These are phyloP conservation scores for Rhinatrema bivittatum DNA, from an alignment of 2,797 vertebrate genomes.

Conservation along the genomic window DNA sequence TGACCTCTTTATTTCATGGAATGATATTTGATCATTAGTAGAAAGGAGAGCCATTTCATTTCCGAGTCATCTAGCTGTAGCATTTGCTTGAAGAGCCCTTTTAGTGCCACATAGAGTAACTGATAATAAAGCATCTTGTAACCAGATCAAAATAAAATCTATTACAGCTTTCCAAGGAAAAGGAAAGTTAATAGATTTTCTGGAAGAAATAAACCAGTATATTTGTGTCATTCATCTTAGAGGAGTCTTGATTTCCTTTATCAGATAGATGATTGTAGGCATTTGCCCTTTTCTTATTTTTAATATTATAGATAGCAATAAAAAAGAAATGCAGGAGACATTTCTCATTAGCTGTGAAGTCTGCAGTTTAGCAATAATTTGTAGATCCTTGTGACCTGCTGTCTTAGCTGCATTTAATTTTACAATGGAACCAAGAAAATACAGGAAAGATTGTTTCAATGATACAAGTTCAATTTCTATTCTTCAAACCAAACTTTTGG, in stretches of 20 bases:
- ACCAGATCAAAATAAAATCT: conserved; percentile 19
- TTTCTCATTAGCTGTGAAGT: conserved; percentile 12
- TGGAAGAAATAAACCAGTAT: conserved; percentile 25
- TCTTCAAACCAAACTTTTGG: too few species aligned
- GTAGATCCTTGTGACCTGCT: conserved; percentile 1
- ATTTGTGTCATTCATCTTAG: conserved; percentile 29
- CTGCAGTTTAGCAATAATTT: conserved; percentile 22
- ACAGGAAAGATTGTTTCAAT: too few species aligned
- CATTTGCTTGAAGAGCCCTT: conserved; percentile 14
- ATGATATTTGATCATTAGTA: conserved; percentile 10
- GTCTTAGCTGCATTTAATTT: conserved; percentile 12
- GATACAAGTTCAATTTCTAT: too few species aligned
- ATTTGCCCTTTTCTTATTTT: conserved; percentile 37
- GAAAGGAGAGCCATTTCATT: conserved; percentile 24
- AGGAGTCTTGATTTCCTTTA: conserved; percentile 35
- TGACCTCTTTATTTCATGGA: conserved; percentile 20
- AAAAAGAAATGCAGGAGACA: conserved; percentile 25
- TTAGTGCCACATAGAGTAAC: conserved; percentile 10
- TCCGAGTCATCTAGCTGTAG: conserved; percentile 9
- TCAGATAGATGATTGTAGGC: conserved; percentile 30
- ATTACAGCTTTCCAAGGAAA: conserved; percentile 22
- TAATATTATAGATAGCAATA: conserved; percentile 30
- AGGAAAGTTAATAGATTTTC: conserved; percentile 43
- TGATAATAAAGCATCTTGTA: conserved; percentile 30
- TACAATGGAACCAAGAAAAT: conserved; percentile 14